Percentiles rank a stretch among this genome's conserved stretches.
These are phyloP conservation scores for Sesia bembeciformis DNA, from an alignment of 2,888 invertebrate species.

Conservation along the genomic window DNA sequence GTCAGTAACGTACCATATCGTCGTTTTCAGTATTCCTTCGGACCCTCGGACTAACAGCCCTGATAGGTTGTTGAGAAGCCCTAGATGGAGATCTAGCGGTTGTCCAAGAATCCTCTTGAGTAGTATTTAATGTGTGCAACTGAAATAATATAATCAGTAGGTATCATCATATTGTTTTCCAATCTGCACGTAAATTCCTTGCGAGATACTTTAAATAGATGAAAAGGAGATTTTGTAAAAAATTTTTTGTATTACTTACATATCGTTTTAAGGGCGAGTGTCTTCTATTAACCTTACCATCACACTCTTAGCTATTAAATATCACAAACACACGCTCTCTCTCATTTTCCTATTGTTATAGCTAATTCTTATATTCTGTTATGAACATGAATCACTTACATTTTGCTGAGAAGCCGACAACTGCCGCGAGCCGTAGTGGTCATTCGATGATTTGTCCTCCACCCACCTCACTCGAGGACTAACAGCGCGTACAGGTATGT, in stretches of 20 bases:
- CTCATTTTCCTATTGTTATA: no score
- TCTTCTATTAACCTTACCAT: no score
- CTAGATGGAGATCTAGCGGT: conserved; percentile 56
- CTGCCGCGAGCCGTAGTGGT: conserved; percentile 55
- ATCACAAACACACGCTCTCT: no score
- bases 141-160: conserved; percentile 16
- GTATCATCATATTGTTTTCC: no score
- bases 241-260: no score
- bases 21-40: conserved; percentile 58
- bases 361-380: neutral
- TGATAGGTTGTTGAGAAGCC: conserved; percentile 60
- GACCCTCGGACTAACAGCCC: conserved; percentile 67
- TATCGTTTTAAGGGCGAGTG: no score
- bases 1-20: conserved; percentile 26
- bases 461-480: conserved; percentile 69
- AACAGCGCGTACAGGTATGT: conserved; percentile 68
- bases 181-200: no score
- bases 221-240: no score
- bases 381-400: conserved; percentile 30
- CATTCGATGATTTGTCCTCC: conserved; percentile 54
- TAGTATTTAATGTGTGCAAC: conserved; percentile 33
- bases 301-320: no score
- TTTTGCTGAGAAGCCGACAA: conserved; percentile 62
- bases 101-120: conserved; percentile 56
- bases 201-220: no score